Conservation (phyloP, 2,888 invertebrate species). For the Amiota mariae region DNA sequence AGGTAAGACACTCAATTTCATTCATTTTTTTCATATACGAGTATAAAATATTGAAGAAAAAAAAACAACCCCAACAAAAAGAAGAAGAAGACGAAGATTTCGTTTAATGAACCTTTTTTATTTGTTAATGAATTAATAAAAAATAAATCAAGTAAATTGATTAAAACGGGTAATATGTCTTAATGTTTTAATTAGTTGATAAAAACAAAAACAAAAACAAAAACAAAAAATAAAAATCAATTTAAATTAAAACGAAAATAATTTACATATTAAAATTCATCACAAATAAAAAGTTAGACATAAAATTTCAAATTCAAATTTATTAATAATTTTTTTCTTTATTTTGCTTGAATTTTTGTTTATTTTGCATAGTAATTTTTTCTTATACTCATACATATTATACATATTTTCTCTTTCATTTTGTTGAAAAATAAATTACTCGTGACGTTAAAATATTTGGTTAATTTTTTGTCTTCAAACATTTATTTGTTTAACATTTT, state of each 20-base stretch:
- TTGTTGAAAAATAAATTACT: slow-evolving; percentile 4
- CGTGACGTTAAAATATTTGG: neutral
- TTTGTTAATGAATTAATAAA: neutral
- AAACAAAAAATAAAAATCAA: slow-evolving; percentile 49
- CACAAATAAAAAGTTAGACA: slow-evolving; percentile 31
- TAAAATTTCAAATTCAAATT: slow-evolving; percentile 54
- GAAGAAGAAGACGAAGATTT: too few species aligned
- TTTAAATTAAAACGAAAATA: slow-evolving; percentile 15
- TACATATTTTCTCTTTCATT: too few species aligned
- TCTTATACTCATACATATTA: neutral
- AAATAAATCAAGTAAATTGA: neutral
- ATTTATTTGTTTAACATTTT: slow-evolving; percentile 43
- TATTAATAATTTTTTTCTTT: neutral
- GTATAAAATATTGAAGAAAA: neutral
- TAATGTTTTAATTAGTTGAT: slow-evolving; percentile 4
- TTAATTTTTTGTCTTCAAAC: neutral
- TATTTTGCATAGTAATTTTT: neutral
- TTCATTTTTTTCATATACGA: slow-evolving; percentile 25
- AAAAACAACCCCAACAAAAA: too few species aligned
- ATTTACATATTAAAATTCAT: neutral
- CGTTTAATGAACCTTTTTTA: neutral
- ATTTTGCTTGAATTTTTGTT: neutral
- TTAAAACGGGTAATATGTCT: neutral
- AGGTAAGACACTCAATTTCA: slow-evolving; percentile 83
- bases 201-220: slow-evolving; percentile 17